Conservation (phyloP, 2,888 invertebrate species). For the Acanthosepion pharaonis region DNA sequence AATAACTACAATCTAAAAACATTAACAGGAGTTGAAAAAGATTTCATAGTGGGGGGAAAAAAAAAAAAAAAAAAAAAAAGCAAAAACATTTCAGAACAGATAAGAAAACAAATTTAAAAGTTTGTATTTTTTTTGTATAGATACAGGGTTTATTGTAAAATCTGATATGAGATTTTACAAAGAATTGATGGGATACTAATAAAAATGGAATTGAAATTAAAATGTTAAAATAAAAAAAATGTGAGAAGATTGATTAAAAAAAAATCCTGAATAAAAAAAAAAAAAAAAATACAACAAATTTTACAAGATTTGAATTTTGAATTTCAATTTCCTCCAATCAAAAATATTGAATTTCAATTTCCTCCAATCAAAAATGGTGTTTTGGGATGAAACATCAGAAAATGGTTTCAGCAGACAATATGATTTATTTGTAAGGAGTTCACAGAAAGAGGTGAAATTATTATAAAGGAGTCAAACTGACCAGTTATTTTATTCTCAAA, state of each 20-base stretch:
- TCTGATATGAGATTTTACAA: not conserved
- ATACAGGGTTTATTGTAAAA: constrained; percentile 1
- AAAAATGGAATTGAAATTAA: not conserved
- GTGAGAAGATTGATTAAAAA: not conserved
- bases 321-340: not conserved
- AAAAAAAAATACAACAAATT: not conserved
- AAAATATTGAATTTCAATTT: not conserved
- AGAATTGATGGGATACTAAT: not conserved
- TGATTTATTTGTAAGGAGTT: not conserved
- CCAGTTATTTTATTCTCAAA: not conserved
- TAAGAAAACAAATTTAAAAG: not conserved
- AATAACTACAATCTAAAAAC: not conserved
- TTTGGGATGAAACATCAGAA: not conserved
- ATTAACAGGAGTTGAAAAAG: not conserved
- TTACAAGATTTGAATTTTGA: not conserved
- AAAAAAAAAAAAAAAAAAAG: not conserved
- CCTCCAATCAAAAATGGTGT: not conserved
- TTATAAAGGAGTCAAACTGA: constrained; percentile 6
- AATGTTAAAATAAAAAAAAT: not conserved
- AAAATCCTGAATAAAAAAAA: not conserved
- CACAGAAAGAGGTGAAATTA: not conserved
- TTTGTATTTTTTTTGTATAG: not conserved
- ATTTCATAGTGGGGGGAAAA: no score
- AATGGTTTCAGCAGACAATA: not conserved
- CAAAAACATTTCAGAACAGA: not conserved